These are phyloP conservation scores for Drosophila kurseongensis DNA, from an alignment of 1,140 invertebrate genomes.

Conservation along the genomic window DNA sequence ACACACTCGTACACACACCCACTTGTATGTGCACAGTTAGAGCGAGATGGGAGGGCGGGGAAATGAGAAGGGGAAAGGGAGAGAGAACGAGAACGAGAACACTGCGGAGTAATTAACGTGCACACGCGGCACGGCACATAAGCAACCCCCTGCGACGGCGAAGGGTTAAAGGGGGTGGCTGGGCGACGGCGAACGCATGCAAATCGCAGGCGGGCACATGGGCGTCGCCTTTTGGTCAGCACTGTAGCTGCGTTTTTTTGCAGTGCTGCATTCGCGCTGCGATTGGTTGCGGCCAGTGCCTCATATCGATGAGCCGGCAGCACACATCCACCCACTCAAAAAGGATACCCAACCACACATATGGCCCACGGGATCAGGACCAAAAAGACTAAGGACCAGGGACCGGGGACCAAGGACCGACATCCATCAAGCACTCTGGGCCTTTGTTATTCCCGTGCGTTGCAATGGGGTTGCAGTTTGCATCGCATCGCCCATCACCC, in stretches of 20 bases:
- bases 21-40: constrained; percentile 10
- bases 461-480: constrained; percentile 43
- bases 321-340: neutral
- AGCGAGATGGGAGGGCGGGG: constrained; percentile 16
- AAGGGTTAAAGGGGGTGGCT: constrained; percentile 12
- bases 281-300: constrained; percentile 68
- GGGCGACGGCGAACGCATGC: constrained; percentile 63
- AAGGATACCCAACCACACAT: constrained; percentile 1
- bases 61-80: neutral
- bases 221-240: constrained; percentile 64
- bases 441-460: constrained; percentile 39
- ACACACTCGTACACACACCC: constrained; percentile 4
- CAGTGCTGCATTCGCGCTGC: constrained; percentile 72
- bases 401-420: neutral
- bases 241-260: constrained; percentile 73
- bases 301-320: constrained; percentile 58
- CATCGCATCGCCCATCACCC: constrained; percentile 5
- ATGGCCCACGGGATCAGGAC: constrained; percentile 4
- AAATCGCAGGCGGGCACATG: constrained; percentile 68
- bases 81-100: constrained; percentile 14
- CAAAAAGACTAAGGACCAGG: constrained; percentile 3
- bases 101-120: constrained; percentile 77
- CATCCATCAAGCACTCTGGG: constrained; percentile 45
- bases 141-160: constrained; percentile 41
- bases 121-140: constrained; percentile 77